A percentile compares a stretch with the other conserved stretches of the same genome.
phyloP scores from a whole-genome alignment of 2,888 invertebrate species.

The Chrysodeixis includens region DNA sequence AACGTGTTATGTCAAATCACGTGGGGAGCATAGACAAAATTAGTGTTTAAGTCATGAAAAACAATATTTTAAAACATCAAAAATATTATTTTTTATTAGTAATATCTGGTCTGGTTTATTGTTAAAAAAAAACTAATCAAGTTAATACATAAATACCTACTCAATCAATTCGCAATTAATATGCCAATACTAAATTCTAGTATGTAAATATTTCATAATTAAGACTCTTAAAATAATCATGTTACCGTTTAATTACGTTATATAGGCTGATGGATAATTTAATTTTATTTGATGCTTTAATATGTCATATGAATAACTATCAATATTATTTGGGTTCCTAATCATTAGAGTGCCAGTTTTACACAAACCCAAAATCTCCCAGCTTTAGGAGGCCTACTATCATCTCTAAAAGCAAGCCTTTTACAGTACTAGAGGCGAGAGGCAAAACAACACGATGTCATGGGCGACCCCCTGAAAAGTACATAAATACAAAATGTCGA shows the following conservation, averaged over 20 bases:
- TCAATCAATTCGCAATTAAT: slow-evolving; percentile 14
- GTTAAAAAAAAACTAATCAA: background rate
- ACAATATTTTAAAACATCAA: background rate
- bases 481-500: no score
- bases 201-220: slow-evolving; percentile 37
- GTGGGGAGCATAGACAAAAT: background rate
- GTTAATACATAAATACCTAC: background rate
- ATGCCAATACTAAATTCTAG: slow-evolving; percentile 9
- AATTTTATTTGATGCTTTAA: slow-evolving; percentile 9
- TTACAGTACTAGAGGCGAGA: no score
- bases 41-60: slow-evolving; percentile 7
- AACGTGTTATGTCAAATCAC: background rate
- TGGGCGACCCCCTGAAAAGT: no score
- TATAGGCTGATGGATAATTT: slow-evolving; percentile 10
- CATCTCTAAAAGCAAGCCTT: no score
- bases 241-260: slow-evolving; percentile 12
- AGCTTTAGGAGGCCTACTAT: no score
- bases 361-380: no score
- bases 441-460: no score
- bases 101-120: background rate
- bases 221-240: slow-evolving; percentile 26
- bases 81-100: background rate
- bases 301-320: no score
- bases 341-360: no score
- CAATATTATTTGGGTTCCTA: background rate